Evolutionary conservation across 2,888 invertebrate species (phyloP), one percentile per base, ranked within the genome.

Genomic region (Sceliomorpha sp.): DNA sequence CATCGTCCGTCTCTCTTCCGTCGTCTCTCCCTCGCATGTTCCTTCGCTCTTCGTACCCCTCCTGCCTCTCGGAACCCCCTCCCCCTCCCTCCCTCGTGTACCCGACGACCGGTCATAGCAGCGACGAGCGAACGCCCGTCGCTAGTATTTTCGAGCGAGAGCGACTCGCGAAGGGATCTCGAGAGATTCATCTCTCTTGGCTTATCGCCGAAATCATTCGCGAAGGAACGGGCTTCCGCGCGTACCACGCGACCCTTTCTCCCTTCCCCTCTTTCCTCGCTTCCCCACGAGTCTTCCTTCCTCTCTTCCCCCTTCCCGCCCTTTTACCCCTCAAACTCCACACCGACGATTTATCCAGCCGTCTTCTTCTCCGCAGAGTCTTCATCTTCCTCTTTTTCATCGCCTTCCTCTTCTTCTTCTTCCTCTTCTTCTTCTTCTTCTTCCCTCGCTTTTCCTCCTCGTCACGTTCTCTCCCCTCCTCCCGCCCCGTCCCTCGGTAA

Each of bases 71-170:
- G 29, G 27, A 69, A 45, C 67, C 51, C 55, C 69, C 34, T 53
- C 48, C 37, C 36, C 32, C 26, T 36, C n/a, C n/a, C n/a, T n/a
- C n/a, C n/a, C n/a, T n/a, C n/a, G n/a, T n/a, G n/a, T n/a, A n/a
- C n/a, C 6, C 8, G 26, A 40, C 27, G 48, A 58, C 55, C 44
- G 17, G 69, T 56, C 59, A 56, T 63, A 73, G 71, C 70, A 68
- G 60, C 45, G 63, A 70, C 70, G 70, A 70, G 45, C 70, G 59
- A 67, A 68, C 72, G 71, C 72, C 68, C 72, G 72, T 71, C 56
- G 58, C 53, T 55, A 66, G 69, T 73, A 70, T 74, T 74, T 74
- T 74, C 63, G 55, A 73, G 66, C 70, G 70, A 72, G 70, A 62
- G 48, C 68, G 72, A 60, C 72, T 70, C 64, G 72, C 74, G 70